Evolutionary conservation across 2,113 vertebrate genomes (phyloP).

Genomic region (Neogale vison): DNA sequence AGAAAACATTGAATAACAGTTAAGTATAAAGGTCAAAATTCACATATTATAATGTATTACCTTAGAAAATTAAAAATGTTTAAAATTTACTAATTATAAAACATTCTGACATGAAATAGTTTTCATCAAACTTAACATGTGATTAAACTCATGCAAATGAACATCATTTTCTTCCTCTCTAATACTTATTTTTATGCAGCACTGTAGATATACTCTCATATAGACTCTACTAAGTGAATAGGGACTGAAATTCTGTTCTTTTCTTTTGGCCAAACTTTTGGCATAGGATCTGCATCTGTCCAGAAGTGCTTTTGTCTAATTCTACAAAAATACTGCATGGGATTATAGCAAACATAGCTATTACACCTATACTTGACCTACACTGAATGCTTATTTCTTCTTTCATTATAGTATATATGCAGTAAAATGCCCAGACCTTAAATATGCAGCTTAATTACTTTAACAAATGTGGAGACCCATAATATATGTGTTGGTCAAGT

Average conservation of each 20-base stretch:
- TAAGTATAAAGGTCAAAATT: background rate
- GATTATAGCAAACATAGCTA: accelerated
- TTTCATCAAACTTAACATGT: background rate
- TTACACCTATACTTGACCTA: background rate
- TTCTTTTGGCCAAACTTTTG: background rate
- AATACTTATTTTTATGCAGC: background rate
- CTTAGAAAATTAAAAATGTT: background rate
- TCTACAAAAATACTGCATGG: background rate
- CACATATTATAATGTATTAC: background rate
- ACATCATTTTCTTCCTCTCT: background rate
- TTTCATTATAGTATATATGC: background rate
- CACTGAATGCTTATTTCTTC: background rate
- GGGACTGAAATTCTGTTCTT: background rate
- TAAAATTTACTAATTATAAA: background rate
- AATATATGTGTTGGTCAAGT: background rate
- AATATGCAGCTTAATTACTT: background rate
- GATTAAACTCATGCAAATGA: background rate
- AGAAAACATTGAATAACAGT: background rate
- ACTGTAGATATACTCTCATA: background rate
- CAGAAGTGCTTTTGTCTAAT: background rate
- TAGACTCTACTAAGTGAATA: background rate
- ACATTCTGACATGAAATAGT: background rate
- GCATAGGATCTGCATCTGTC: background rate
- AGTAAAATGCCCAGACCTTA: background rate
- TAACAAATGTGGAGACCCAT: background rate